phyloP scores from a whole-genome alignment of 2,113 vertebrate genomes.

The Vicugna pacos region DNA sequence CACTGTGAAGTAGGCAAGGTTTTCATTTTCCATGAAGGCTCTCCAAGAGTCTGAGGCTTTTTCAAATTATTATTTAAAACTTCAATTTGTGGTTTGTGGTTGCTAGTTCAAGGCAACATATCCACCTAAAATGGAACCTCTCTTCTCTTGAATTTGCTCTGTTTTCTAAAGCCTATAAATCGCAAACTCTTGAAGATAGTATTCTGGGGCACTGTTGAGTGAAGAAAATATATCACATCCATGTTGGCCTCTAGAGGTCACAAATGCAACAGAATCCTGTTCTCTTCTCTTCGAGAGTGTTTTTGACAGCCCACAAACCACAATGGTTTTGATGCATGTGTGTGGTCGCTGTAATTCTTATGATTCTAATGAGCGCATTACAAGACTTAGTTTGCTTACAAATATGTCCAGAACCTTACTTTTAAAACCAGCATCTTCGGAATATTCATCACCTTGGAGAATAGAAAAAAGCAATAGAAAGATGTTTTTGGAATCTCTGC shows the following conservation, averaged over 20 bases:
- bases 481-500: slow-evolving; percentile 42
- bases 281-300: neutral
- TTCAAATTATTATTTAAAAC: slow-evolving; percentile 72
- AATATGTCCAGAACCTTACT: slow-evolving; percentile 53
- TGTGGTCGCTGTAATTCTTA: slow-evolving; percentile 62
- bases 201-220: slow-evolving; percentile 60
- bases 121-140: slow-evolving; percentile 49
- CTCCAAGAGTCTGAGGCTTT: slow-evolving; percentile 68
- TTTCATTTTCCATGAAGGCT: slow-evolving; percentile 73
- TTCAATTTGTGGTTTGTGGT: slow-evolving; percentile 79
- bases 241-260: slow-evolving; percentile 74
- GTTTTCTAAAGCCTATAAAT: slow-evolving; percentile 70
- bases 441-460: neutral
- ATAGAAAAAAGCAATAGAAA: slow-evolving; percentile 40
- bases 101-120: slow-evolving; percentile 68
- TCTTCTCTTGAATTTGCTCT: slow-evolving; percentile 66
- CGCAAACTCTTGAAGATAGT: slow-evolving; percentile 58
- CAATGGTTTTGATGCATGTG: slow-evolving; percentile 54
- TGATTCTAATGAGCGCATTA: slow-evolving; percentile 54
- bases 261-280: slow-evolving; percentile 76
- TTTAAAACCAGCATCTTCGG: slow-evolving; percentile 47
- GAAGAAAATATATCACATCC: slow-evolving; percentile 64
- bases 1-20: slow-evolving; percentile 49
- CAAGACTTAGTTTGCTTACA: slow-evolving; percentile 62
- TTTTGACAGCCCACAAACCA: slow-evolving; percentile 49